A percentile compares a stretch with the other conserved stretches of the same genome.
Conservation (phyloP, 2,888 invertebrate genomes). For the Melanchra persicariae region DNA sequence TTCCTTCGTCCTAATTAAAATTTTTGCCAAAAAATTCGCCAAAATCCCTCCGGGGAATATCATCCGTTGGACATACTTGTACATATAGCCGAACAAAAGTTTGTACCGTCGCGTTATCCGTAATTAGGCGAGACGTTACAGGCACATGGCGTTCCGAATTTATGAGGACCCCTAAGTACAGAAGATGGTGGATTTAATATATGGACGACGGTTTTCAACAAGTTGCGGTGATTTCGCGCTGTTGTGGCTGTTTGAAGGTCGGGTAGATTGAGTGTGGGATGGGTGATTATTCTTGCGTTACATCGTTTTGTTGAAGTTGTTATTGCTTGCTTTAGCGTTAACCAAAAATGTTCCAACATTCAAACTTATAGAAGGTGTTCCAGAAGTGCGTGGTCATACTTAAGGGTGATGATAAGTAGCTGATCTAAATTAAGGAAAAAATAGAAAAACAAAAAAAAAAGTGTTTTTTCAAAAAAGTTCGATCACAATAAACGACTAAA, state of each 20-base stretch:
- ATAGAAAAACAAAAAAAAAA: too few relatives aligned
- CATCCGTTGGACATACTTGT: constrained; percentile 37
- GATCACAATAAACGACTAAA: too few relatives aligned
- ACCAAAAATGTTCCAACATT: background rate
- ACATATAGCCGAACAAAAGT: constrained; percentile 61
- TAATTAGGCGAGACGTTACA: constrained; percentile 66
- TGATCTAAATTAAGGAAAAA: too few relatives aligned
- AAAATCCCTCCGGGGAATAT: constrained; percentile 33
- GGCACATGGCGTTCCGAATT: constrained; percentile 65
- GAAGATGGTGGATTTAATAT: constrained; percentile 65
- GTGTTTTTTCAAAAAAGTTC: too few relatives aligned
- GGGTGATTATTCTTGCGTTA: constrained; percentile 13
- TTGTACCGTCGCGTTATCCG: constrained; percentile 51
- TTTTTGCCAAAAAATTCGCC: constrained; percentile 25
- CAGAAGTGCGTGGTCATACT: too few relatives aligned
- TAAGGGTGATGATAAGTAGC: too few relatives aligned
- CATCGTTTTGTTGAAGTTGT: background rate
- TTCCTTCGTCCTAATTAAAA: constrained; percentile 25
- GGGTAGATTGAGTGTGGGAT: constrained; percentile 29
- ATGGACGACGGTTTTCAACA: constrained; percentile 55
- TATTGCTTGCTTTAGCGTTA: background rate
- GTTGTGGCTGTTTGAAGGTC: constrained; percentile 26
- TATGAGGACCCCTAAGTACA: constrained; percentile 59
- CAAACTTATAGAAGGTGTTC: too few relatives aligned
- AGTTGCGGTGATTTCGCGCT: constrained; percentile 21